Evolutionary conservation across 2,888 invertebrate species (phyloP), one percentile per base, ranked within the genome.

Genomic region (Hipparchia sbordonii): DNA sequence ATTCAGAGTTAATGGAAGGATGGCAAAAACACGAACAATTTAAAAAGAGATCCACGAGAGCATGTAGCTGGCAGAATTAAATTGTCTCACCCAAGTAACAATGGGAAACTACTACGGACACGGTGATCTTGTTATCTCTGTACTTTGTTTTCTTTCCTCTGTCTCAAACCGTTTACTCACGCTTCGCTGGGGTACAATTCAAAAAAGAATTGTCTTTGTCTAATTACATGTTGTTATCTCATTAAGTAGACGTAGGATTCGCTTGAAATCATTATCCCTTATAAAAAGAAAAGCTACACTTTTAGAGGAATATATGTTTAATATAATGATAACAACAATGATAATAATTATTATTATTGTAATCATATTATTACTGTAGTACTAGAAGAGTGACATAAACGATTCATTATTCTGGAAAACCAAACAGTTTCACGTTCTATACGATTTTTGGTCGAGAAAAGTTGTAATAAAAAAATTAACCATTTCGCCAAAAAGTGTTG

Each of bases 121-220:
- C 85, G 84, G 89, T 90, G 89, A 89, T 89, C 87, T 87, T 87
- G 88, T 89, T 90, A 87, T 85, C 85, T 86, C 82, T 83, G 80
- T 82, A 85, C 81, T 84, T 86, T 85, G 84, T 87, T 84, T 81
- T 79, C 78, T 79, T 78, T 77, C 72, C 75, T 73, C 74, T 73
- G 70, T 70, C 72, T 76, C 66, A 74, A 77, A 73, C 72, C 70
- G 74, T 68, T 70, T 69, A 70, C 72, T 74, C 73, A 73, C 77
- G 74, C 72, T 71, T 73, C 72, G 70, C 71, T 75, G 72, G 62
- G 65, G 68, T 65, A 69, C 68, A 57, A 73, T 52, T 65, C 51
- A 66, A 74, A 60, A 71, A 69, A 74, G 72, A 75, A 75, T 72
- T 68, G 63, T 66, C 72, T 63, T 74, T 71, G 68, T 70, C 59